A percentile compares a stretch with the other conserved stretches of the same genome.
Evolutionary conservation across 2,888 invertebrate genomes (phyloP).

Genomic region (Hirtodrosophila cameraria): DNA sequence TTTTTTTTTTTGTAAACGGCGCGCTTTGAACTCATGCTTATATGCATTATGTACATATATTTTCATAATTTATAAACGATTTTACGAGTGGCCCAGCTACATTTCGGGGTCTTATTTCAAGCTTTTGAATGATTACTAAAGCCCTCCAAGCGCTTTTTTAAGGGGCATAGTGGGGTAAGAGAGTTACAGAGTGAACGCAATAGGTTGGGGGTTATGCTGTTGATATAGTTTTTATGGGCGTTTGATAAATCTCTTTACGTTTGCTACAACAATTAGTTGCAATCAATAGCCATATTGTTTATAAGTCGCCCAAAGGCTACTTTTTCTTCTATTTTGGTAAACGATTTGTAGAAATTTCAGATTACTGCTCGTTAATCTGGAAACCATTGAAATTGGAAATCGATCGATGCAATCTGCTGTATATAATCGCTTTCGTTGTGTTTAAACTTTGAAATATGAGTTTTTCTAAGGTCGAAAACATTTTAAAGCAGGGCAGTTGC

Average conservation of each 20-base stretch:
- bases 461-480: constrained; percentile 21
- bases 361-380: constrained; percentile 41
- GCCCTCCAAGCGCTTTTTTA: constrained; percentile 54
- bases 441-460: constrained; percentile 32
- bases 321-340: constrained; percentile 4
- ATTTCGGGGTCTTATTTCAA: constrained; percentile 59
- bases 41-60: constrained; percentile 78
- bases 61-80: constrained; percentile 79
- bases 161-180: not conserved
- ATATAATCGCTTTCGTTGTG: constrained; percentile 29
- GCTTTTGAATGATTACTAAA: constrained; percentile 70
- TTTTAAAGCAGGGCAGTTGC: constrained; percentile 24
- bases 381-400: constrained; percentile 41
- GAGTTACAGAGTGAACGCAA: not conserved
- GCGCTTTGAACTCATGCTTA: constrained; percentile 68
- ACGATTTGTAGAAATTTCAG: constrained; percentile 28
- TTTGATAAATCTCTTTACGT: constrained; percentile 74
- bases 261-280: constrained; percentile 76
- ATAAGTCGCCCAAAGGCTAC: constrained; percentile 38
- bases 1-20: constrained; percentile 52
- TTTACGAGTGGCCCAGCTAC: constrained; percentile 49
- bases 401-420: constrained; percentile 29
- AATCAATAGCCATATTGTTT: constrained; percentile 74
- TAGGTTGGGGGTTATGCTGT: constrained; percentile 36
- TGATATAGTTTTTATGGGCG: constrained; percentile 78